These are phyloP conservation scores for Phyllopteryx taeniolatus DNA, from an alignment of 2,113 vertebrate genomes.

Conservation along the genomic window DNA sequence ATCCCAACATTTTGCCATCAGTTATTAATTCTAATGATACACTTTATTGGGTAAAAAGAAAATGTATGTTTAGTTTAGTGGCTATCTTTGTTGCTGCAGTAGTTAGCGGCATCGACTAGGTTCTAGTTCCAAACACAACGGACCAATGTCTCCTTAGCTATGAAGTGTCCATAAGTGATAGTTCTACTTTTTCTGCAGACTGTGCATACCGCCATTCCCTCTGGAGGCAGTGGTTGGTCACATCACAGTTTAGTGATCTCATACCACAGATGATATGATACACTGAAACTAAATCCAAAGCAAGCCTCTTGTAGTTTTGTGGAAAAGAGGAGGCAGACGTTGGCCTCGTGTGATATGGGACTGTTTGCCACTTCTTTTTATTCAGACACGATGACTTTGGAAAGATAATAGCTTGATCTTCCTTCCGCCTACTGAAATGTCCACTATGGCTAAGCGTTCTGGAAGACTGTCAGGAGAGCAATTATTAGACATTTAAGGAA, in stretches of 20 bases:
- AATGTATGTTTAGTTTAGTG: background rate
- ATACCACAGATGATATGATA: conserved; percentile 1
- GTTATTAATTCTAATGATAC: background rate
- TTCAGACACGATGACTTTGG: conserved; percentile 1
- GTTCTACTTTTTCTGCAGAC: too few relatives aligned
- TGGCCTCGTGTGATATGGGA: background rate
- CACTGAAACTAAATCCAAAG: conserved; percentile 15
- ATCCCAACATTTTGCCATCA: background rate
- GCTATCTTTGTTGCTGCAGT: background rate
- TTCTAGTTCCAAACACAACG: too few relatives aligned
- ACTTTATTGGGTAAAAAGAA: background rate
- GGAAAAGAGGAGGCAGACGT: background rate
- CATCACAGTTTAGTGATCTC: conserved; percentile 1
- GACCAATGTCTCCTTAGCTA: background rate
- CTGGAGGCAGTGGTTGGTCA: conserved; percentile 10
- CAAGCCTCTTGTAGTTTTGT: conserved; percentile 10
- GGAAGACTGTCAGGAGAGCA: conserved; percentile 19
- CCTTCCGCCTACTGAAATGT: conserved; percentile 50
- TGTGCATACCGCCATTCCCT: conserved; percentile 5
- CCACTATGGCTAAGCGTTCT: conserved; percentile 14
- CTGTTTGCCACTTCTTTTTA: background rate
- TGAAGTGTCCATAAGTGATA: background rate
- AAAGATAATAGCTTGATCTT: conserved; percentile 27
- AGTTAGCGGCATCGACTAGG: background rate
- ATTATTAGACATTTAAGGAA: background rate